Conservation (phyloP, 2,113 vertebrate genomes). For the Gadus chalcogrammus region DNA sequence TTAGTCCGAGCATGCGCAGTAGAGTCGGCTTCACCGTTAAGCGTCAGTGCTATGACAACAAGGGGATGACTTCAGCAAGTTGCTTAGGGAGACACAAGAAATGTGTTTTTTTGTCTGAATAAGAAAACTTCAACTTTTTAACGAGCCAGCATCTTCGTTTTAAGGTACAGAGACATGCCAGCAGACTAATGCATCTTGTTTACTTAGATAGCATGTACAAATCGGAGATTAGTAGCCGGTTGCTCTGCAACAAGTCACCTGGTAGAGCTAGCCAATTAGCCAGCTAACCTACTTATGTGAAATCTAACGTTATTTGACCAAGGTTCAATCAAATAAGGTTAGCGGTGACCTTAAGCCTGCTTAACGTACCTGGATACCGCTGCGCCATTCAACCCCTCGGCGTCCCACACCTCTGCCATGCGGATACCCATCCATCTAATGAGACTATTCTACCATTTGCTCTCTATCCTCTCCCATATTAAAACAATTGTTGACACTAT, state of each 20-base stretch:
- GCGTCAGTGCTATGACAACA: conserved; percentile 78
- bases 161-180: conserved; percentile 28
- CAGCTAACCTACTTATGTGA: conserved; percentile 6
- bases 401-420: no score
- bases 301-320: not conserved
- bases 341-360: no score
- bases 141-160: not conserved
- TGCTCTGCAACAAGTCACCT: conserved; percentile 11
- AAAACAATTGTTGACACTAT: no score
- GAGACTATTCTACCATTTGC: no score
- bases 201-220: not conserved
- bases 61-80: conserved; percentile 55
- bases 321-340: no score
- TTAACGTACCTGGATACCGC: no score
- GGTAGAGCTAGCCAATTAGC: conserved; percentile 47
- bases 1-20: not conserved
- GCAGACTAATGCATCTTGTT: not conserved
- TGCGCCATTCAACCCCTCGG: no score
- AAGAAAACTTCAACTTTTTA: not conserved
- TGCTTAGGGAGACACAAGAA: conserved; percentile 26
- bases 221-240: not conserved
- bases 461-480: no score
- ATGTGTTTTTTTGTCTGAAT: conserved; percentile 54
- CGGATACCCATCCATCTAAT: no score
- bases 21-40: conserved; percentile 22